These are phyloP conservation scores for Liolophura sinensis DNA, from an alignment of 1,140 invertebrate species.

Conservation along the genomic window DNA sequence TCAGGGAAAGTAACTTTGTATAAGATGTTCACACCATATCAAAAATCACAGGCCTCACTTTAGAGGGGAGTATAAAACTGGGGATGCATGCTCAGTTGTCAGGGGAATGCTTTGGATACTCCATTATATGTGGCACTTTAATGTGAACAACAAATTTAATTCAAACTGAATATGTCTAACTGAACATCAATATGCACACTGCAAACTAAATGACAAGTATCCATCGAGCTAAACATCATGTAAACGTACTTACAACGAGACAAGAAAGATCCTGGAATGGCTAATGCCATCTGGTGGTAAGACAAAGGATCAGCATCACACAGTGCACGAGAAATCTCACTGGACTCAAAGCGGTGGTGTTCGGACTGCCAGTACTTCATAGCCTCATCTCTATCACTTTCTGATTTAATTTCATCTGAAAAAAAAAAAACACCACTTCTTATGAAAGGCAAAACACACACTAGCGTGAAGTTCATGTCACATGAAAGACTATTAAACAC, in stretches of 20 bases:
- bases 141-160: constrained; percentile 2
- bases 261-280: constrained; percentile 52
- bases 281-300: constrained; percentile 50
- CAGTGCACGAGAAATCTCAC: constrained; percentile 37
- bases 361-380: constrained; percentile 52
- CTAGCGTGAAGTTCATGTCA: constrained; percentile 1
- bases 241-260: constrained; percentile 43
- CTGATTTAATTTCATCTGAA: background rate
- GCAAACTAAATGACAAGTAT: background rate
- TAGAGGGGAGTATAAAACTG: background rate
- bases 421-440: no score
- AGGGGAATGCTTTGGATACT: background rate
- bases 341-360: constrained; percentile 50
- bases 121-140: background rate
- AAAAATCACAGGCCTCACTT: no score
- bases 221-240: background rate
- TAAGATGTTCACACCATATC: no score
- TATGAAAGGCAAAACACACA: no score
- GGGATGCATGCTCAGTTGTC: background rate
- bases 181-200: background rate
- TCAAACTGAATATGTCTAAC: no score
- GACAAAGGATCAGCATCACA: constrained; percentile 47
- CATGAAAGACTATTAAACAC: background rate
- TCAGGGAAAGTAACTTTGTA: no score
- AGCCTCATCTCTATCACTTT: constrained; percentile 4